These are phyloP conservation scores for Meleagris gallopavo DNA, from an alignment of 2,113 vertebrate genomes.

Conservation along the genomic window DNA sequence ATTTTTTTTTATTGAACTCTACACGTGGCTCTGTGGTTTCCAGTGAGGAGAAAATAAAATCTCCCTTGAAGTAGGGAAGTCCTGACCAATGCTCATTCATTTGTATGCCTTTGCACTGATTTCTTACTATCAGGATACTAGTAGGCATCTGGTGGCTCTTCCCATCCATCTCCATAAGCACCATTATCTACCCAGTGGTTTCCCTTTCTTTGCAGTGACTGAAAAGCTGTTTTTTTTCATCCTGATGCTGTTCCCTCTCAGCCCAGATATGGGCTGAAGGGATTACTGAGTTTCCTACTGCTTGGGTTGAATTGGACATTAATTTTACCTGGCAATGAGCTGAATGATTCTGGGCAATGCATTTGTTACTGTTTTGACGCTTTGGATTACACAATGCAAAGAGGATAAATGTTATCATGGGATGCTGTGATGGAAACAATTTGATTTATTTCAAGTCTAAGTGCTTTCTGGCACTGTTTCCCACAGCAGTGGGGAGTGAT, in stretches of 20 bases:
- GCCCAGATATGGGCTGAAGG: neutral
- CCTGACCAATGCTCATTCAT: neutral
- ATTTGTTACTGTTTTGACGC: neutral
- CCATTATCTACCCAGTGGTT: neutral
- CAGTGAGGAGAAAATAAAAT: neutral
- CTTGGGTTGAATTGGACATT: neutral
- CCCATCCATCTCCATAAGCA: neutral
- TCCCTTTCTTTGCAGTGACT: neutral
- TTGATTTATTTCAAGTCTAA: slow-evolving; percentile 20
- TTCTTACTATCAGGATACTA: neutral
- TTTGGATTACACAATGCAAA: neutral
- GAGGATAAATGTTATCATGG: slow-evolving; percentile 27
- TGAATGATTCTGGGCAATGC: neutral
- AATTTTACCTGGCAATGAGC: neutral
- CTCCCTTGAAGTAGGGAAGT: neutral
- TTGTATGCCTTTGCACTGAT: neutral
- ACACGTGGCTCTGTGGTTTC: neutral
- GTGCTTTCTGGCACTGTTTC: neutral
- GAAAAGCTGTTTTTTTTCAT: neutral
- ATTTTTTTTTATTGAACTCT: neutral
- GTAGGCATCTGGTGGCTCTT: neutral
- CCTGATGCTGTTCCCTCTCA: neutral
- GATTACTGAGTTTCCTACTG: neutral
- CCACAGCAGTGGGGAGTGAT: fast-evolving
- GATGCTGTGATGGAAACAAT: slow-evolving; percentile 16